Conservation (phyloP, 2,888 invertebrate species). For the Monoplex corrugatus region DNA sequence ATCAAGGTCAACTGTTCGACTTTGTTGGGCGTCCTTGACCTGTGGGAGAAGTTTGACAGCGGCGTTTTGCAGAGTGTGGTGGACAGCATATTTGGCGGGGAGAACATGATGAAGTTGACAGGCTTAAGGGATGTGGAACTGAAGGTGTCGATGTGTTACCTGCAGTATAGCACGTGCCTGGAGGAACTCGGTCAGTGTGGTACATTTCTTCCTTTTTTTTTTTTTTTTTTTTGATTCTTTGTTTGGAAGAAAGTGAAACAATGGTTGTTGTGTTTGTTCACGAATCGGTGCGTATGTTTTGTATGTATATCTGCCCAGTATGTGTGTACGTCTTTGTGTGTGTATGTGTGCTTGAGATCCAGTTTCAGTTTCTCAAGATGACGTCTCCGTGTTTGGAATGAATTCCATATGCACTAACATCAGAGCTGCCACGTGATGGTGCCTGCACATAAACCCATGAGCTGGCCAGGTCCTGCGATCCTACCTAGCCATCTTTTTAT, state of each 20-base stretch:
- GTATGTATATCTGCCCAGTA: neutral
- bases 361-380: too few species aligned
- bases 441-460: too few species aligned
- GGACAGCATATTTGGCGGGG: constrained; percentile 38
- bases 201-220: neutral
- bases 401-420: too few species aligned
- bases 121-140: neutral
- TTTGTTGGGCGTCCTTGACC: constrained; percentile 51
- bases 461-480: too few species aligned
- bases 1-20: constrained; percentile 53
- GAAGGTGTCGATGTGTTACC: constrained; percentile 10
- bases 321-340: too few species aligned
- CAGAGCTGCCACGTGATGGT: too few species aligned
- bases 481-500: neutral
- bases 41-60: constrained; percentile 49
- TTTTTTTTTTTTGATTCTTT: neutral
- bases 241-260: neutral
- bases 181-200: constrained; percentile 43
- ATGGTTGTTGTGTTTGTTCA: too few species aligned
- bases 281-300: neutral
- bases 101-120: neutral
- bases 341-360: too few species aligned
- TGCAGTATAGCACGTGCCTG: constrained; percentile 41
- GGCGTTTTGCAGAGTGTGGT: constrained; percentile 50
- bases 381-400: too few species aligned